Base-by-base conservation (phyloP, 2,888 invertebrate genomes). In the Netelia virgata region DNA sequence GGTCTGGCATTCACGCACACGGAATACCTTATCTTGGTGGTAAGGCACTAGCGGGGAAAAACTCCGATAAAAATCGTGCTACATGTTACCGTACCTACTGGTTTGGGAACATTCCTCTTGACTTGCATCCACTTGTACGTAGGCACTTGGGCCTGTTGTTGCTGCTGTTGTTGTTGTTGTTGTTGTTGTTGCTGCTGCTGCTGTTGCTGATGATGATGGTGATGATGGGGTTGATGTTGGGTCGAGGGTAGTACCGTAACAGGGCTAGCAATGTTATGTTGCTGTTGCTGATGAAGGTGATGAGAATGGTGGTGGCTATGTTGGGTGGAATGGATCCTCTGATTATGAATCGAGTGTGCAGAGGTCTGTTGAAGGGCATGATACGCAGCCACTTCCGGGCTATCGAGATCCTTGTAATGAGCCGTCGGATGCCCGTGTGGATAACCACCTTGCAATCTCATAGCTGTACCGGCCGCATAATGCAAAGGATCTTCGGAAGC, bases 111-210 rank as follows among this genome's bases (percentile, higher is more conserved):
- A 94, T 98, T 98, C 94, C 99, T 95, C 94, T 99, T 99, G 91
- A 99, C 97, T 95, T 99, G 98, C 99, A 99, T 99, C 99, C 99
- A 99, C 94, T 99, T 98, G 94, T 99, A 99, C 0, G 98, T 98
- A 28, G 98, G 98, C 84, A 98, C 96, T 69, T 96, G 94, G 14
- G 95, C 94, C 88, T 96, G 96, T 57, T 90, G 95, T 91, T 92
- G 95, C 87, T 92, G 93, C 43, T 89, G 94, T 93, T 86, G 94
- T 89, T 92, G 94, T 43, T 89, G 94, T 93, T 86, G 94, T 89
- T 92, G 94, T 91, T 89, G 94, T 93, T 83, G 93, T 87, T 88
- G 88, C 57, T 89, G 91, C 73, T 92, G 91, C 66, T 89, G 90
- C 9, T 73, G 72, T 9, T 86, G 79, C 82, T 90, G 89, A 86